These are phyloP conservation scores for Loxodonta africana DNA, from an alignment of 2,113 vertebrate genomes.

Conservation along the genomic window DNA sequence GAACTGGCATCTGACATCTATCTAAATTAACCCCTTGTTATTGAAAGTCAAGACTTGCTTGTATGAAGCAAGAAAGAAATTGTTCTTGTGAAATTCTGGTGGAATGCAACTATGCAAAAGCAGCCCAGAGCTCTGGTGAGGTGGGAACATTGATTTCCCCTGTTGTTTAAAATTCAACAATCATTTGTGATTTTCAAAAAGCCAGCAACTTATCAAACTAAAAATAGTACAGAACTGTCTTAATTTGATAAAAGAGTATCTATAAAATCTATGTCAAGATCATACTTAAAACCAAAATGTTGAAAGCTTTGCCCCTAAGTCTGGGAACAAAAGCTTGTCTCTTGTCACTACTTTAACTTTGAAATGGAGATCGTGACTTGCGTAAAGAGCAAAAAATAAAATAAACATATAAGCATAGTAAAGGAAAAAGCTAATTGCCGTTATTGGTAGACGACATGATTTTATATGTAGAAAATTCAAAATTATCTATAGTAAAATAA, in stretches of 20 bases:
- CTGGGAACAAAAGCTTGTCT: neutral
- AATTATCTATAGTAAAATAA: neutral
- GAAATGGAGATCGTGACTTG: neutral
- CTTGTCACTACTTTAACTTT: neutral
- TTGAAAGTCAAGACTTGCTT: constrained; percentile 68
- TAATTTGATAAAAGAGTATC: neutral
- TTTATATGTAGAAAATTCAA: neutral
- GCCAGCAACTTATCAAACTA: neutral
- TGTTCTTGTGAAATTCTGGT: constrained; percentile 53
- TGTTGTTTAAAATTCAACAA: constrained; percentile 1
- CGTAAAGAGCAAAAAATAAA: neutral
- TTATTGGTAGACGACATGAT: neutral
- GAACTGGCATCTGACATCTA: constrained; percentile 54
- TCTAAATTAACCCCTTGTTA: constrained; percentile 70
- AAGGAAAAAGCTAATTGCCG: neutral
- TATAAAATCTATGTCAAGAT: neutral
- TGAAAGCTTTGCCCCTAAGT: neutral
- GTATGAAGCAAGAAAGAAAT: constrained; percentile 56
- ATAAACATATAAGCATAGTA: neutral
- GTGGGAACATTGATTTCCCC: constrained; percentile 58
- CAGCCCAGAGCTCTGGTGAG: constrained; percentile 34
- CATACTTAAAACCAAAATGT: neutral
- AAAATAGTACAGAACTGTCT: neutral
- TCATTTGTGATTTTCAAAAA: neutral
- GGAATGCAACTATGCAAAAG: neutral